Evolutionary conservation across 1,140 invertebrate genomes (phyloP).

Genomic region (Cydia splendana): DNA sequence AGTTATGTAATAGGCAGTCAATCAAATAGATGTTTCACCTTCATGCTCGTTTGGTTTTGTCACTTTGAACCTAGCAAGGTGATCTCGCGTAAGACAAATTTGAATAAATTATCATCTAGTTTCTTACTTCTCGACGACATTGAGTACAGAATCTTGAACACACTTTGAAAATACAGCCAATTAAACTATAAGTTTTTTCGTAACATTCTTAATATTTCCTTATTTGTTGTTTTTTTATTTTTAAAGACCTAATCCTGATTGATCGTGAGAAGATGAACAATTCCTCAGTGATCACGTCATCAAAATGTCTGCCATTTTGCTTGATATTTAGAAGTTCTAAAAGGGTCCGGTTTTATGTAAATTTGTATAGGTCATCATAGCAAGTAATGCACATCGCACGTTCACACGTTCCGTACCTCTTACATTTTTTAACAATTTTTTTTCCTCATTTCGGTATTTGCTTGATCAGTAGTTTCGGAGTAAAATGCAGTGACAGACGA

Average conservation of each 20-base stretch:
- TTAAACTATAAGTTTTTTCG: neutral
- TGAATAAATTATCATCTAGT: conserved; percentile 29
- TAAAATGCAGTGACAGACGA: too few relatives aligned
- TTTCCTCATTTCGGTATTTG: too few relatives aligned
- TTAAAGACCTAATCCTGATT: neutral
- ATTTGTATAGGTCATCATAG: too few relatives aligned
- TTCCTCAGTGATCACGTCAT: neutral
- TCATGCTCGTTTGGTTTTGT: conserved; percentile 15
- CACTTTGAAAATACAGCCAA: conserved; percentile 4
- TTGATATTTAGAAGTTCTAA: neutral
- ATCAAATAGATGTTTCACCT: conserved; percentile 18
- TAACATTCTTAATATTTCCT: neutral
- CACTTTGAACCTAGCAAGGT: conserved; percentile 26
- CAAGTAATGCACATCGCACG: too few relatives aligned
- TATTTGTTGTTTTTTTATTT: neutral
- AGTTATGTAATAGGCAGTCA: neutral
- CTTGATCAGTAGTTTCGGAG: too few relatives aligned
- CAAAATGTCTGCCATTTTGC: neutral
- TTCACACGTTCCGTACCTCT: too few relatives aligned
- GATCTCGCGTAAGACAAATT: conserved; percentile 19
- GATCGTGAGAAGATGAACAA: neutral
- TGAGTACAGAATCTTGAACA: conserved; percentile 1
- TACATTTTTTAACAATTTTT: too few relatives aligned
- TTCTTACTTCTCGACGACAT: neutral
- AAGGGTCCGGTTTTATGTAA: too few relatives aligned